phyloP scores from a whole-genome alignment of 2,888 invertebrate genomes.

The Cheilosia urbana region DNA sequence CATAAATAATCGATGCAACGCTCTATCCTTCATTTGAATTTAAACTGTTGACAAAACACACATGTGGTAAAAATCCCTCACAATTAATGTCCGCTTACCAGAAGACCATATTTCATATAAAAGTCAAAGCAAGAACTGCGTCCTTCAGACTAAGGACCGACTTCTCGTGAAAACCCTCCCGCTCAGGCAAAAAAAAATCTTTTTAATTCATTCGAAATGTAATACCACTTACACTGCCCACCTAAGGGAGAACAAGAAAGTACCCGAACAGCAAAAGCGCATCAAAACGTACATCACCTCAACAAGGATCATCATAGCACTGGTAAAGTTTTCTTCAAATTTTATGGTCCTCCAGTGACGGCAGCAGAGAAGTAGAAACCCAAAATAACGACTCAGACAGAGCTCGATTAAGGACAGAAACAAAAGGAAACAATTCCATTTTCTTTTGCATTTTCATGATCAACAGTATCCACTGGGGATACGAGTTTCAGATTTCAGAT shows the following conservation, averaged over 20 bases:
- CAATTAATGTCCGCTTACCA: no score
- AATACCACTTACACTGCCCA: constrained; percentile 36
- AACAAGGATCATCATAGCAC: constrained; percentile 60
- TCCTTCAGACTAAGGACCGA: no score
- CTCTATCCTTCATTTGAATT: no score
- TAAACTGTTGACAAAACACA: no score
- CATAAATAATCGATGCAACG: no score
- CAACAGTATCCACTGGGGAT: constrained; percentile 62
- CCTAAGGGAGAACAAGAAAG: constrained; percentile 24
- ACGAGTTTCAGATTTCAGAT: not conserved
- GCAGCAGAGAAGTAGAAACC: not conserved
- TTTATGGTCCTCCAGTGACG: constrained; percentile 59
- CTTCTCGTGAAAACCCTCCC: no score
- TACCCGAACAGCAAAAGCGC: not conserved
- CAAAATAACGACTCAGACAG: constrained; percentile 15
- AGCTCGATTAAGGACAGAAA: no score
- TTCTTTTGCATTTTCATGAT: constrained; percentile 54
- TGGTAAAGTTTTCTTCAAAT: constrained; percentile 56
- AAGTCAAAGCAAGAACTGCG: no score
- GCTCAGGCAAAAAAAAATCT: not conserved
- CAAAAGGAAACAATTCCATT: constrained; percentile 11
- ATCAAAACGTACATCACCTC: constrained; percentile 60
- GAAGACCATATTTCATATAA: no score
- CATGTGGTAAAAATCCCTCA: not conserved
- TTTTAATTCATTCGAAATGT: constrained; percentile 59